phyloP scores from a whole-genome alignment of 1,140 invertebrate genomes.

The Antheraea pernyi region DNA sequence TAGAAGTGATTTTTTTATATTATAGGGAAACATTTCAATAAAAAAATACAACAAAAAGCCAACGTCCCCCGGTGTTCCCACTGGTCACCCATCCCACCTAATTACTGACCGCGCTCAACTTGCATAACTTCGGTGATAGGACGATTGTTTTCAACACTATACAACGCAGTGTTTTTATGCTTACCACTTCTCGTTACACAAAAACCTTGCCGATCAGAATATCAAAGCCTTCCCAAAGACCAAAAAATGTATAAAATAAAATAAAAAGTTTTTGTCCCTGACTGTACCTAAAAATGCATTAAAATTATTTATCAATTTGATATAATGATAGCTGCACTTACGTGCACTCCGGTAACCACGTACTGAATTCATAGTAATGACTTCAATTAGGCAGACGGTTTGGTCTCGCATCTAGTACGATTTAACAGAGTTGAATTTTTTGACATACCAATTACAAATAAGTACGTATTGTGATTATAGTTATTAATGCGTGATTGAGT shows the following conservation, averaged over 20 bases:
- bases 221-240: background rate
- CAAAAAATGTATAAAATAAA: background rate
- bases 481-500: slow-evolving; percentile 13
- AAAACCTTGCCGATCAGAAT: too few species aligned
- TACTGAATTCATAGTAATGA: slow-evolving; percentile 10
- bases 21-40: too few species aligned
- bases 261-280: background rate
- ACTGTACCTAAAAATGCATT: slow-evolving; percentile 25
- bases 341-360: slow-evolving; percentile 7
- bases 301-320: slow-evolving; percentile 46
- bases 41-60: too few species aligned
- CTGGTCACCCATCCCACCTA: too few species aligned
- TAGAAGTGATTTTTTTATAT: too few species aligned
- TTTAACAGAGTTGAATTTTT: slow-evolving; percentile 1
- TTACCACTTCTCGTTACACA: too few species aligned
- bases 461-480: slow-evolving; percentile 3
- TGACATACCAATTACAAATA: slow-evolving; percentile 10
- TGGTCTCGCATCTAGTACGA: slow-evolving; percentile 2
- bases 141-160: too few species aligned
- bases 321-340: slow-evolving; percentile 25
- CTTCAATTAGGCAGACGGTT: slow-evolving; percentile 11
- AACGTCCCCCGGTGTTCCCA: too few species aligned
- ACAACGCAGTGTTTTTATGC: too few species aligned
- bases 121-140: too few species aligned
- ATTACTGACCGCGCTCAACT: too few species aligned